Conservation (phyloP, 2,113 vertebrate species). For the Microcebus lehilahytsara region DNA sequence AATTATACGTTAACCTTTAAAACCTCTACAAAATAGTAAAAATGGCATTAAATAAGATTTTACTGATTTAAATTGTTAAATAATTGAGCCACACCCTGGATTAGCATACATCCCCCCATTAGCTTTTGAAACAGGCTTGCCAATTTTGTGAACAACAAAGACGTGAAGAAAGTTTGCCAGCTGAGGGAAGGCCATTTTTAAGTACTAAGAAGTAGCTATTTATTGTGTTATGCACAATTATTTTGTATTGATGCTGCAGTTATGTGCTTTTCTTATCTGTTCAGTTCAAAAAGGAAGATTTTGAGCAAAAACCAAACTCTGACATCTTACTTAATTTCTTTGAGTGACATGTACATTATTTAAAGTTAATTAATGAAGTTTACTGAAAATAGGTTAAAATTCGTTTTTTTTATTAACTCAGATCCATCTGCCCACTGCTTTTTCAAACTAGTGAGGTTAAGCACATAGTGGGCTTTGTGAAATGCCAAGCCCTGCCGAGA, state of each 20-base stretch:
- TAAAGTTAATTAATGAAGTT: background rate
- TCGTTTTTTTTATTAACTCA: background rate
- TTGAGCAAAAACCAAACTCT: background rate
- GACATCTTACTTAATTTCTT: background rate
- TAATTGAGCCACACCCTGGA: background rate
- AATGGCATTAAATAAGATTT: background rate
- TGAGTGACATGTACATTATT: background rate
- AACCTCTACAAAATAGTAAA: background rate
- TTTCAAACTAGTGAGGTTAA: background rate
- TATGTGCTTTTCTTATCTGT: background rate
- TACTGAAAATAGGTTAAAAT: background rate
- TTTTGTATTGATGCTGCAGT: background rate
- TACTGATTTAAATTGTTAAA: background rate
- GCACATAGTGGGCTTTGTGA: background rate
- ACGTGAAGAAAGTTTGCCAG: no score
- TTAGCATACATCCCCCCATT: background rate
- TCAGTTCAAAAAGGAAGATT: background rate
- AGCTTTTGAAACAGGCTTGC: background rate
- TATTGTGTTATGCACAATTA: background rate
- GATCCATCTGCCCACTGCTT: rapidly evolving
- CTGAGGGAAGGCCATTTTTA: background rate
- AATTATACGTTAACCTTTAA: background rate
- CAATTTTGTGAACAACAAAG: background rate
- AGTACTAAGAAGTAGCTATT: background rate
- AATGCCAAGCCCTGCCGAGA: rapidly evolving